These are phyloP conservation scores for Tolypeutes matacus DNA, from an alignment of 2,797 vertebrate species.

Conservation along the genomic window DNA sequence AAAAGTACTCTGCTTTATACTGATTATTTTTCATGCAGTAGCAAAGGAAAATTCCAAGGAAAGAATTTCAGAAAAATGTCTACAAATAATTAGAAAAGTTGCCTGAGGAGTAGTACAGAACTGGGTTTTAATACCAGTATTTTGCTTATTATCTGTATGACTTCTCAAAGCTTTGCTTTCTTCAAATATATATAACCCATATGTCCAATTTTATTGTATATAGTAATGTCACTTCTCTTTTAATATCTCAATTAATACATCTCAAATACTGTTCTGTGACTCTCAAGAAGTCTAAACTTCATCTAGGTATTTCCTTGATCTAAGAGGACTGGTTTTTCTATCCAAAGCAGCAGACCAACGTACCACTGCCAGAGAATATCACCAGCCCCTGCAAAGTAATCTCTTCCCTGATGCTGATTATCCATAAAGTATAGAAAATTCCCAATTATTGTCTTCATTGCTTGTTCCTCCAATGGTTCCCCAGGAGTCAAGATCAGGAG, in stretches of 20 bases:
- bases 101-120: neutral
- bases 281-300: neutral
- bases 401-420: neutral
- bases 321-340: neutral
- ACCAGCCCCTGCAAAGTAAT: neutral
- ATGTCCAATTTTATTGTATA: neutral
- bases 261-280: neutral
- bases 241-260: neutral
- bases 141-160: slow-evolving; percentile 9
- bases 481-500: neutral
- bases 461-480: neutral
- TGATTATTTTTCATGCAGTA: neutral
- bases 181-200: neutral
- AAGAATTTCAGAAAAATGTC: slow-evolving; percentile 13
- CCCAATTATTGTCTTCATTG: neutral
- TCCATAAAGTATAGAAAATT: neutral
- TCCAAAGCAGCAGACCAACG: neutral
- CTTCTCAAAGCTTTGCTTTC: slow-evolving; percentile 11
- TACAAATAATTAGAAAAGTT: slow-evolving; percentile 56
- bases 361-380: neutral
- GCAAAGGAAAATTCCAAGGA: slow-evolving; percentile 65
- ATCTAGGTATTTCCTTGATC: neutral
- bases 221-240: neutral
- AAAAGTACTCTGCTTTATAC: slow-evolving; percentile 48
- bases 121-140: slow-evolving; percentile 34